Percentiles rank a stretch among this genome's conserved stretches.
Evolutionary conservation across 2,113 vertebrate genomes (phyloP).

Genomic region (Sceloporus tristichus): DNA sequence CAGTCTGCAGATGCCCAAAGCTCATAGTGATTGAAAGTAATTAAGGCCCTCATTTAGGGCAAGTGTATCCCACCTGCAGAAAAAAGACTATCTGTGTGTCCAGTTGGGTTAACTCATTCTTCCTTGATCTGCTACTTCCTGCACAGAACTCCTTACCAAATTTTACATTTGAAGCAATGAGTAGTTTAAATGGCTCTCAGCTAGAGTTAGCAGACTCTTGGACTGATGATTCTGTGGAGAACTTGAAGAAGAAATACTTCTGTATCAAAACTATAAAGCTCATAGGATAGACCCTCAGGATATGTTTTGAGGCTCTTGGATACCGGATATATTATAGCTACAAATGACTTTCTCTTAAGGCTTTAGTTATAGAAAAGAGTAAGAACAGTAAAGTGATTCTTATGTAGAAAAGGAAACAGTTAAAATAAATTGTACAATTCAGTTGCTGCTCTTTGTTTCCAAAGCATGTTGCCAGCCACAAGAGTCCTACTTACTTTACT

Average conservation of each 20-base stretch:
- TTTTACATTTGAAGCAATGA: not conserved
- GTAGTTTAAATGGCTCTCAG: not conserved
- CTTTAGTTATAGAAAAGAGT: not conserved
- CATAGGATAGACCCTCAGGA: too few relatives aligned
- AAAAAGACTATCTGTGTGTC: not conserved
- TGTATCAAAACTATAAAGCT: not conserved
- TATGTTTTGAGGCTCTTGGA: too few relatives aligned
- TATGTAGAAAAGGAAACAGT: not conserved
- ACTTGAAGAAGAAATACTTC: not conserved
- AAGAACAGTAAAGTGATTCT: not conserved
- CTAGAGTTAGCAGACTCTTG: not conserved
- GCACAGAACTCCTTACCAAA: not conserved
- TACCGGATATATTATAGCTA: not conserved
- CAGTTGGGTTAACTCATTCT: not conserved
- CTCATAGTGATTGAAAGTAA: not conserved
- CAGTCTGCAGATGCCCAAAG: not conserved
- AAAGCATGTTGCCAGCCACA: not conserved
- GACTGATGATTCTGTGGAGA: too few relatives aligned
- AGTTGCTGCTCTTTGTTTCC: not conserved
- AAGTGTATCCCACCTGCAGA: not conserved
- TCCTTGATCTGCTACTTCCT: not conserved
- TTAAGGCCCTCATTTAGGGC: not conserved
- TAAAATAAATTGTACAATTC: not conserved
- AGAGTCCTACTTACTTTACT: not conserved
- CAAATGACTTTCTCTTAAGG: not conserved